These are phyloP conservation scores for Cheilosia vernalis DNA, from an alignment of 2,888 invertebrate genomes.

Conservation along the genomic window DNA sequence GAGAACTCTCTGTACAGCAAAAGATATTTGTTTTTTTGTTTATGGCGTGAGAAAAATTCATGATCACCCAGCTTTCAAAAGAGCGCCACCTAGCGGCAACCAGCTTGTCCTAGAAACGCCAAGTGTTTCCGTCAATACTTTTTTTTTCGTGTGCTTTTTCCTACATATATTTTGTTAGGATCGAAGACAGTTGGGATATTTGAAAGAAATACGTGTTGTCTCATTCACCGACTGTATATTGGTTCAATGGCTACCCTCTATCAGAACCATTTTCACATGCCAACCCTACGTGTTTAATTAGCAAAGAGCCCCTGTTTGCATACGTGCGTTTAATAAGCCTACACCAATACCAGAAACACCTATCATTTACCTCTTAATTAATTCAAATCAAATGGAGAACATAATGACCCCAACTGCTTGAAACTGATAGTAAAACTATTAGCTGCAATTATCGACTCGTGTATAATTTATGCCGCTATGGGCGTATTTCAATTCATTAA, in stretches of 20 bases:
- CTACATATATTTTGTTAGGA: too few species aligned
- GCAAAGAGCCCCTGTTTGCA: not conserved
- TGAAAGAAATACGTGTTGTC: too few species aligned
- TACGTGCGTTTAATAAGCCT: not conserved
- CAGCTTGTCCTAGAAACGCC: too few species aligned
- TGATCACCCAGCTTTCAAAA: too few species aligned
- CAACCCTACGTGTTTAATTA: not conserved
- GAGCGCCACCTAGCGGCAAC: too few species aligned
- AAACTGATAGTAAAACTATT: conserved; percentile 67
- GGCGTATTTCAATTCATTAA: conserved; percentile 50
- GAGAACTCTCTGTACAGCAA: too few species aligned
- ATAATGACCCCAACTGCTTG: conserved; percentile 60
- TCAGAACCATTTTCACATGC: not conserved
- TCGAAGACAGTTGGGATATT: too few species aligned
- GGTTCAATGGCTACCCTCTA: not conserved
- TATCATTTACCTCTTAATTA: conserved; percentile 24
- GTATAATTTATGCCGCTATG: conserved; percentile 27
- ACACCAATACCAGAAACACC: not conserved
- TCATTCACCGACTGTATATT: too few species aligned
- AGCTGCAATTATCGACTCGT: conserved; percentile 60
- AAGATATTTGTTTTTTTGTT: too few species aligned
- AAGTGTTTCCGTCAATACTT: too few species aligned
- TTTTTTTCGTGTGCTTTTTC: too few species aligned
- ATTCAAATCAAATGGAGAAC: conserved; percentile 33
- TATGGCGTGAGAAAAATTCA: too few species aligned